Conservation (phyloP, 1,140 invertebrate genomes). For the Lordiphosa mommai region DNA sequence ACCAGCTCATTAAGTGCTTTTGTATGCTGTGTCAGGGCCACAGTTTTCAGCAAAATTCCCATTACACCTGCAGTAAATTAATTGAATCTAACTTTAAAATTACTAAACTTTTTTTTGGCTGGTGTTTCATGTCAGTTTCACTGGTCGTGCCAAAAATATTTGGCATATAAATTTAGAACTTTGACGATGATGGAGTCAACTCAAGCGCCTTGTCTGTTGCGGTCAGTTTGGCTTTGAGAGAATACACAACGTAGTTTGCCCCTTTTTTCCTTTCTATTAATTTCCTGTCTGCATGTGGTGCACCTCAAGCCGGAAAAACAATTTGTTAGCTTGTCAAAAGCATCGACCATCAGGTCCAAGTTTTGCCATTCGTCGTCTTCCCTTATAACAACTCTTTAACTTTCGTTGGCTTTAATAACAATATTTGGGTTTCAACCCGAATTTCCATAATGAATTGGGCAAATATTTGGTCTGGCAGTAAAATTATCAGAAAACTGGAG, state of each 20-base stretch:
- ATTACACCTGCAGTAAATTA: conserved; percentile 26
- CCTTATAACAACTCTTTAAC: conserved; percentile 51
- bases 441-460: conserved; percentile 68
- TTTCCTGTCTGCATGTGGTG: conserved; percentile 73
- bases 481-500: conserved; percentile 55
- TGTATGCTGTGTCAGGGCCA: too few species aligned
- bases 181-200: conserved; percentile 36
- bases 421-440: conserved; percentile 31
- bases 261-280: conserved; percentile 65
- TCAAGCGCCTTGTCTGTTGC: conserved; percentile 34
- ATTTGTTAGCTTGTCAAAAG: conserved; percentile 74
- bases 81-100: conserved; percentile 30
- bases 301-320: conserved; percentile 72
- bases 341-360: conserved; percentile 45
- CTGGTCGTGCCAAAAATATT: conserved; percentile 8
- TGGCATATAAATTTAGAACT: conserved; percentile 44
- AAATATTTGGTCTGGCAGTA: conserved; percentile 55
- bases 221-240: conserved; percentile 41
- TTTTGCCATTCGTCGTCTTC: conserved; percentile 28
- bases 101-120: background rate
- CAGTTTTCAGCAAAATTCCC: background rate
- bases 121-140: conserved; percentile 12
- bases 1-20: too few species aligned
- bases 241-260: background rate
- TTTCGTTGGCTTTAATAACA: conserved; percentile 37